phyloP scores from a whole-genome alignment of 2,113 vertebrate genomes.

The Canis aureus region DNA sequence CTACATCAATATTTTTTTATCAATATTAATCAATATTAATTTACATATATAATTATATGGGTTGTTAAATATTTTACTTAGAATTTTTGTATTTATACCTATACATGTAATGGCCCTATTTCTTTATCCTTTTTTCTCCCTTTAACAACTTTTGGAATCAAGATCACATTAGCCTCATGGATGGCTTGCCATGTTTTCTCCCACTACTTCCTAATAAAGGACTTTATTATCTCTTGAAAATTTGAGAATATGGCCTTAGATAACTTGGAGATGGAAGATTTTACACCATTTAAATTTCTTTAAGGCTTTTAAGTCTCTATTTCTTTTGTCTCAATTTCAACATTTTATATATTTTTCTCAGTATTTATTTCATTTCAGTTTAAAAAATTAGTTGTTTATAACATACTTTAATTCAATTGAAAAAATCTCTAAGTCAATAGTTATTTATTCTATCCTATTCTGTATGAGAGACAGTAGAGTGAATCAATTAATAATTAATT shows the following conservation, averaged over 20 bases:
- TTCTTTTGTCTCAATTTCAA: background rate
- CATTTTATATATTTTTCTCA: conserved; percentile 22
- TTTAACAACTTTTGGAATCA: conserved; percentile 7
- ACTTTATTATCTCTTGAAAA: conserved; percentile 43
- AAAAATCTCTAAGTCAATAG: background rate
- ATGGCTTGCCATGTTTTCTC: background rate
- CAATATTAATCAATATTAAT: too few relatives aligned
- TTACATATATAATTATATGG: background rate
- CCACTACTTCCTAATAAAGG: background rate
- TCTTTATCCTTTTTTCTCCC: background rate
- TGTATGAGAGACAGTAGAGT: background rate
- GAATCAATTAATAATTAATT: background rate
- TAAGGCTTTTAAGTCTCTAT: background rate
- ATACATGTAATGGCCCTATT: background rate
- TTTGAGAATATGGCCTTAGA: background rate
- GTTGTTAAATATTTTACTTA: background rate
- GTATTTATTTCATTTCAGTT: background rate
- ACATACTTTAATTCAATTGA: background rate
- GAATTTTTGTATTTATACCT: background rate
- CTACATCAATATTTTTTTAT: too few relatives aligned
- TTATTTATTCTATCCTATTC: background rate
- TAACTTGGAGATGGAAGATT: background rate
- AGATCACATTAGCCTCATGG: background rate
- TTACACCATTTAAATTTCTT: conserved; percentile 42
- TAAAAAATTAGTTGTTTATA: background rate